Conservation (phyloP, 2,113 vertebrate genomes). For the Notiomystis cincta region DNA sequence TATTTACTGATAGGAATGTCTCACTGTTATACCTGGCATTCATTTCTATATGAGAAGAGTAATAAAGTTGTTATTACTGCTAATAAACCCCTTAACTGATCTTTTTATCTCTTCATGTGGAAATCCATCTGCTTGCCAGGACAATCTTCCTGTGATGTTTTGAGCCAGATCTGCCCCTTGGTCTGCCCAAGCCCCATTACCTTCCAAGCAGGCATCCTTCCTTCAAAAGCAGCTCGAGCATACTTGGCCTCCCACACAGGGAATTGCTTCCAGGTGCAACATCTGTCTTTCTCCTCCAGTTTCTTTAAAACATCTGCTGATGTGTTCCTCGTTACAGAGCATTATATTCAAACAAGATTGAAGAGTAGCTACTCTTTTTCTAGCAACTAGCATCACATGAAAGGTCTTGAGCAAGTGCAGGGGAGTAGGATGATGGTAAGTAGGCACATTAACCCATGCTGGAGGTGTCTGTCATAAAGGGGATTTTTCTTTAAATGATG, state of each 20-base stretch:
- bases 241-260: neutral
- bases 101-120: neutral
- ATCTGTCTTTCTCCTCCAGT: neutral
- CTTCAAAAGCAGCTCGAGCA: accelerated
- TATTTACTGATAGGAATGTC: neutral
- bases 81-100: neutral
- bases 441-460: neutral
- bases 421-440: neutral
- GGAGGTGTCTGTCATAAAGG: neutral
- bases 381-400: neutral
- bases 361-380: neutral
- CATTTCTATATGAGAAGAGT: neutral
- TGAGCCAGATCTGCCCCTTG: neutral
- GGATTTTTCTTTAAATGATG: neutral
- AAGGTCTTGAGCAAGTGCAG: neutral
- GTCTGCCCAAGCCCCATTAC: neutral
- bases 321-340: neutral
- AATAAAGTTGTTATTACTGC: neutral
- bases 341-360: neutral
- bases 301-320: neutral
- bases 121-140: neutral
- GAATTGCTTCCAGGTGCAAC: neutral
- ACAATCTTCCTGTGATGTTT: neutral
- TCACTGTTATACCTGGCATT: neutral
- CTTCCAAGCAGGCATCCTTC: neutral